Base-by-base conservation (phyloP, 92 coral and sea anemone genomes). In the Pocillopora meandrina region DNA sequence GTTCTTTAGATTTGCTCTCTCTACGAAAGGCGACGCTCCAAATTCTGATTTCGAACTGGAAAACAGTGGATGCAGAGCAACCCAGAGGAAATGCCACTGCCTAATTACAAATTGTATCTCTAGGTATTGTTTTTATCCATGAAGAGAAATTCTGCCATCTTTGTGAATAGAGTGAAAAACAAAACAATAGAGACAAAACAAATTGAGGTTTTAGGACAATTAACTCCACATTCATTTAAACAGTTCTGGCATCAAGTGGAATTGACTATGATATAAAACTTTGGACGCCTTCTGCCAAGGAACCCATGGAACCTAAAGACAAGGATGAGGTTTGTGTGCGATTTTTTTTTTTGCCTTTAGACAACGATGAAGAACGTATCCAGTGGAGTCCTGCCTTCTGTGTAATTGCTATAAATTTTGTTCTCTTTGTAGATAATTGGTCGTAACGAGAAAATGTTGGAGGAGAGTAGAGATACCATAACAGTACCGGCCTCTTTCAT, bases 401-500 rank as follows among this genome's bases (percentile, higher is more conserved):
- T 58, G 60, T 72, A 21, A 19, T n/a, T 42, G 34, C 15, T n/a
- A 8, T 12, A n/a, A 10, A 17, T 34, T 61, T 26, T 72, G 15
- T 61, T 72, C 62, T 18, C 42, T 16, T 61, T 73, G 15, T 68
- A 96, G 99, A 93, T 96, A 49, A 86, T 96, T 49, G 92, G 89
- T 26, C 94, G 98, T 11, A 96, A 96, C 65, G 99, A 96, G 76
- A 93, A 91, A 80, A 96, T 96, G 99, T 66, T 96, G 55, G 93
- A 93, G 52, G 99, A 96, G 79, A 94, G 98, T 73, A 92, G 99
- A 18, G 98, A 96, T 80, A 96, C 99, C 17, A 91, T 96, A 35
- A 96, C 98, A 10, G 99, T 96, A 0, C 99, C 99, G 1, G 97
- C 99, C 16, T 94, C 99, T 20, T 96, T 96, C 85, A 96, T 96